A percentile compares a stretch with the other conserved stretches of the same genome.
These are phyloP conservation scores for Odocoileus virginianus DNA, from an alignment of 2,113 vertebrate species.

Conservation along the genomic window DNA sequence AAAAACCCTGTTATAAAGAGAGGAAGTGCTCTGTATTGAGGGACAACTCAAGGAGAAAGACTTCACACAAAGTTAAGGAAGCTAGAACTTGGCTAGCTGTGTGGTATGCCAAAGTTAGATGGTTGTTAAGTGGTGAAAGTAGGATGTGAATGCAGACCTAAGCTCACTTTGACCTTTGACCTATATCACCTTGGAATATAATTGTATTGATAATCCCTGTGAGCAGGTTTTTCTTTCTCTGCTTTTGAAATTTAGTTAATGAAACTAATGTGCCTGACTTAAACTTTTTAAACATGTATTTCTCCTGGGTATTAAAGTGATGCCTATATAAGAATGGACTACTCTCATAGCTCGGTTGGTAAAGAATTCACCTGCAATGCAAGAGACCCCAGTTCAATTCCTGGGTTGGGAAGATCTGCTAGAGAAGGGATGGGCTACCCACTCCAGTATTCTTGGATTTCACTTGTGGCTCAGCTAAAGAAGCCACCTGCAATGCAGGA, in stretches of 20 bases:
- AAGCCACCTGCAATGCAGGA: neutral
- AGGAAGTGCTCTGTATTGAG: neutral
- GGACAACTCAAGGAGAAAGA: neutral
- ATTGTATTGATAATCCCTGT: neutral
- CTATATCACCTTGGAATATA: neutral
- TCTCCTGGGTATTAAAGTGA: neutral
- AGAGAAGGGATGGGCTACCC: neutral
- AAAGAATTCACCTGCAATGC: neutral
- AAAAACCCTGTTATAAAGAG: neutral
- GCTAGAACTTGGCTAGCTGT: neutral
- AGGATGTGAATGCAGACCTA: neutral
- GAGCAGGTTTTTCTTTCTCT: neutral
- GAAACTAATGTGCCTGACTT: neutral
- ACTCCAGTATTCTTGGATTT: neutral
- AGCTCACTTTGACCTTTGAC: neutral
- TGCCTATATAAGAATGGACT: neutral
- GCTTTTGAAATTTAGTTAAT: neutral
- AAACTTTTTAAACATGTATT: neutral
- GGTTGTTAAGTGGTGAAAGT: neutral
- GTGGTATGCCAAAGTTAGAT: neutral
- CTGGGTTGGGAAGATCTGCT: rapidly evolving
- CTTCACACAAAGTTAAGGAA: neutral
- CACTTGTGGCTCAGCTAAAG: neutral
- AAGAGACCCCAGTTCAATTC: neutral
- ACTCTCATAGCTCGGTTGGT: neutral